These are phyloP conservation scores for Meloe dianella DNA, from an alignment of 2,888 invertebrate species.

Conservation along the genomic window DNA sequence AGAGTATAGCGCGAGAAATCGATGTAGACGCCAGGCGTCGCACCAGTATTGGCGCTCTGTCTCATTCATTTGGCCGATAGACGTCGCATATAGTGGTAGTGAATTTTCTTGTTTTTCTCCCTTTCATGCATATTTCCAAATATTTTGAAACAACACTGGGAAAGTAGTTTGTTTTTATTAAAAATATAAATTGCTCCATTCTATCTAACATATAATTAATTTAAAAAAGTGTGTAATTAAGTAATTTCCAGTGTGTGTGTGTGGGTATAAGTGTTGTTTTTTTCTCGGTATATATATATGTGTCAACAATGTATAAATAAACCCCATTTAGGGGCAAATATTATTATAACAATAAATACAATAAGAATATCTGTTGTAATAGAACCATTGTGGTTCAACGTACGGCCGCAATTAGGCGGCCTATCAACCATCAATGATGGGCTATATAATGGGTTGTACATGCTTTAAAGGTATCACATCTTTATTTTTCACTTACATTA, in stretches of 20 bases:
- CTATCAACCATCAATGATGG: slow-evolving; percentile 77
- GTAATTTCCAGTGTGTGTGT: slow-evolving; percentile 2
- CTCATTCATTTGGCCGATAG: slow-evolving; percentile 34
- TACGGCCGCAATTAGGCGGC: slow-evolving; percentile 56
- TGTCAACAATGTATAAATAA: slow-evolving; percentile 12
- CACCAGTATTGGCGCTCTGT: slow-evolving; percentile 18
- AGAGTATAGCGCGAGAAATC: slow-evolving; percentile 8
- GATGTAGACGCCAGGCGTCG: slow-evolving; percentile 35
- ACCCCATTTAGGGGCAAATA: slow-evolving; percentile 11
- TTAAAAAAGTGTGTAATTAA: not conserved
- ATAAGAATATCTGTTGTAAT: slow-evolving; percentile 46
- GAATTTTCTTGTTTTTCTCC: slow-evolving; percentile 10
- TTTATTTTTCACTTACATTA: too few relatives aligned
- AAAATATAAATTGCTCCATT: too few relatives aligned
- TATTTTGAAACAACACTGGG: too few relatives aligned
- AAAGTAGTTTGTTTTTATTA: slow-evolving; percentile 12
- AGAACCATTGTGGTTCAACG: slow-evolving; percentile 43
- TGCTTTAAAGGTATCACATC: slow-evolving; percentile 84
- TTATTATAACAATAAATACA: slow-evolving; percentile 25
- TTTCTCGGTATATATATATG: slow-evolving; percentile 17
- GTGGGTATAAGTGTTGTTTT: slow-evolving; percentile 27
- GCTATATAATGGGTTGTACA: slow-evolving; percentile 93
- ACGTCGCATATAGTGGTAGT: slow-evolving; percentile 31
- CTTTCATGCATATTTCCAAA: not conserved
- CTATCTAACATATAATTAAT: too few relatives aligned